These are phyloP conservation scores for Rhagoletis zephyria DNA, from an alignment of 1,140 invertebrate species.

Conservation along the genomic window DNA sequence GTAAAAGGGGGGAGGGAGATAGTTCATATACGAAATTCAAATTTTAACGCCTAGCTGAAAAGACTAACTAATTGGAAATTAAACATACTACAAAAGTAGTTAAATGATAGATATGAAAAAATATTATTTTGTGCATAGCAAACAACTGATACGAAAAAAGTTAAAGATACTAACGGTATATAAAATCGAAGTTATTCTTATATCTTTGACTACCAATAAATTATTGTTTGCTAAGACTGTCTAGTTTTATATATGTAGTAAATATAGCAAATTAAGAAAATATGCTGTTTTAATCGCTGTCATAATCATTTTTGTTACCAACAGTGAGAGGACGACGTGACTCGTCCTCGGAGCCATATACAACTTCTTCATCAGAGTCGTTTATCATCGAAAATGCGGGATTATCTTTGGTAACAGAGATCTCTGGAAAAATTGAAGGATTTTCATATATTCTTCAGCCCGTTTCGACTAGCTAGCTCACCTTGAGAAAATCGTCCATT, in stretches of 20 bases:
- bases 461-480: conserved; percentile 70
- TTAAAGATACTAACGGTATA: too few species aligned
- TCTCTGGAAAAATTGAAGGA: conserved; percentile 77
- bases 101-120: too few species aligned
- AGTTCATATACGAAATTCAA: too few species aligned
- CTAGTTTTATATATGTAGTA: background rate
- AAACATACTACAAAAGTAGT: too few species aligned
- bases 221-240: background rate
- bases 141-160: too few species aligned
- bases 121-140: too few species aligned
- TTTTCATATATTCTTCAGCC: background rate
- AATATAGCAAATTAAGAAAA: background rate
- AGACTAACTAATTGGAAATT: too few species aligned
- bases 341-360: conserved; percentile 94
- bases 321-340: conserved; percentile 81
- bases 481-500: conserved; percentile 85
- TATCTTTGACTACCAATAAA: background rate
- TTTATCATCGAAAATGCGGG: conserved; percentile 98
- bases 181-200: background rate
- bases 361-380: conserved; percentile 96
- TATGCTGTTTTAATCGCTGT: conserved; percentile 76
- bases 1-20: too few species aligned
- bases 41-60: too few species aligned
- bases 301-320: conserved; percentile 78
- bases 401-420: conserved; percentile 94